phyloP scores from a whole-genome alignment of 2,797 vertebrate genomes.

The Emys orbicularis region DNA sequence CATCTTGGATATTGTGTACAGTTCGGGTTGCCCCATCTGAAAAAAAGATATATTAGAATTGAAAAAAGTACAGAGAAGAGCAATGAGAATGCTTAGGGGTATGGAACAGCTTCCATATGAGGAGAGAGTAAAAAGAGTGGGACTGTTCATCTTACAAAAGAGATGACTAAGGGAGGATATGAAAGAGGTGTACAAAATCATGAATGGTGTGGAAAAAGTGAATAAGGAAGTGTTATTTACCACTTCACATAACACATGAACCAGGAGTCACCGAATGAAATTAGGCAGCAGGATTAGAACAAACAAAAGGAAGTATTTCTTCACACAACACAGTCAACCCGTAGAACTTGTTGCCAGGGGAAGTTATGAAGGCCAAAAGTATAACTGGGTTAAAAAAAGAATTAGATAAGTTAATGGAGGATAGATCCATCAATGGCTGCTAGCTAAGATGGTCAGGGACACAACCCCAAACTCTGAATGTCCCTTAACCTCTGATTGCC shows the following conservation, averaged over 20 bases:
- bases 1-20: not conserved
- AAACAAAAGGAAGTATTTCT: not conserved
- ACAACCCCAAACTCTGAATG: not conserved
- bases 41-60: not conserved
- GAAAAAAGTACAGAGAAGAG: not conserved
- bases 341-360: not conserved
- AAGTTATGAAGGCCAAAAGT: not conserved
- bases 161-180: not conserved
- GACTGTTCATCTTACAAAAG: not conserved
- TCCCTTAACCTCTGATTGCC: not conserved
- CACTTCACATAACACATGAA: not conserved
- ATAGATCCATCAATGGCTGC: not conserved
- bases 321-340: not conserved
- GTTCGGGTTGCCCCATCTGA: not conserved
- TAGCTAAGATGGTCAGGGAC: not conserved
- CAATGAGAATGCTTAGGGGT: not conserved
- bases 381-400: not conserved
- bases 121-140: not conserved
- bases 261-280: not conserved
- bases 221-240: not conserved
- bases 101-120: not conserved
- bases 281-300: not conserved
- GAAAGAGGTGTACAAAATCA: not conserved
- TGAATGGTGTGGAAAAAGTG: not conserved
- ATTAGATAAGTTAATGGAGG: not conserved